Evolutionary conservation across 2,113 vertebrate species (phyloP).

Genomic region (Phycodurus eques): DNA sequence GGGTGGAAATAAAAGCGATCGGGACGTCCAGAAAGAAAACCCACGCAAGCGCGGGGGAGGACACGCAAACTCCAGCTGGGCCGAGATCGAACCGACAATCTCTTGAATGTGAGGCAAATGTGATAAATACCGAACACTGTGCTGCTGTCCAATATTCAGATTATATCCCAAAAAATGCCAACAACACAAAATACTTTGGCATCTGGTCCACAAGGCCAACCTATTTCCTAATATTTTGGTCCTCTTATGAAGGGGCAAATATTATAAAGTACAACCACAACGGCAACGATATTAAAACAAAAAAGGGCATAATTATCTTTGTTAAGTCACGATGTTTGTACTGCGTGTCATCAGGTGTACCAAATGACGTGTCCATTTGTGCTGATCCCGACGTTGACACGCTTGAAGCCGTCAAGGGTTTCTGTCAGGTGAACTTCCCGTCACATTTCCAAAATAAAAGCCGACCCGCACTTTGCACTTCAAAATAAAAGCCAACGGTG

Average conservation of each 20-base stretch:
- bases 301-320: background rate
- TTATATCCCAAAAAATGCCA: background rate
- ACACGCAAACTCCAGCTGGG: too few relatives aligned
- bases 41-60: too few relatives aligned
- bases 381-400: background rate
- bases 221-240: background rate
- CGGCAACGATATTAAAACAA: too few relatives aligned
- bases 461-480: background rate
- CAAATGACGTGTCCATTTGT: background rate
- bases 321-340: background rate
- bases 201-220: background rate
- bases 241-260: background rate
- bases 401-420: background rate
- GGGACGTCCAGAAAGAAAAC: too few relatives aligned
- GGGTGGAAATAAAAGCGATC: too few relatives aligned
- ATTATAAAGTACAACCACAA: background rate
- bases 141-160: background rate
- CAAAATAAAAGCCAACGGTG: conserved; percentile 10
- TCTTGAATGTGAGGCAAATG: too few relatives aligned
- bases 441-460: background rate
- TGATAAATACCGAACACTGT: too few relatives aligned
- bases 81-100: too few relatives aligned
- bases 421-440: background rate
- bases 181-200: background rate
- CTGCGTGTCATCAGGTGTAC: background rate